Percentiles rank a stretch among this genome's conserved stretches.
Evolutionary conservation across 2,797 vertebrate genomes (phyloP).

Genomic region (Cyclopterus lumpus): DNA sequence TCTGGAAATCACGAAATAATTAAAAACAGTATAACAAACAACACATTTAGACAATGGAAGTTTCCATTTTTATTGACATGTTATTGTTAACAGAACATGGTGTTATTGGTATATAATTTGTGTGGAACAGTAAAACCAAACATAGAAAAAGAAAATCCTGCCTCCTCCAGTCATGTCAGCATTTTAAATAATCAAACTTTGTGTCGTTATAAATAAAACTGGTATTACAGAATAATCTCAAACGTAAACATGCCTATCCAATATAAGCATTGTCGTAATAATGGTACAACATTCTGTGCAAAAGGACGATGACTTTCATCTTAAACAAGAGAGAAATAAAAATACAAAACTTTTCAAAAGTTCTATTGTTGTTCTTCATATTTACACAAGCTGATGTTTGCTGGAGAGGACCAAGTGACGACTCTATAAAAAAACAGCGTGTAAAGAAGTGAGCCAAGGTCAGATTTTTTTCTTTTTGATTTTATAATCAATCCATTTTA

Average conservation of each 20-base stretch:
- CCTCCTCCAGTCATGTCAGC: conserved; percentile 47
- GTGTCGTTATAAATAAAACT: conserved; percentile 48
- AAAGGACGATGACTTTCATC: conserved; percentile 55
- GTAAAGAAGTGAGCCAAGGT: conserved; percentile 54
- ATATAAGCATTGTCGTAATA: conserved; percentile 65
- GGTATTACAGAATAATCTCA: conserved; percentile 55
- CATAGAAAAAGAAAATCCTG: conserved; percentile 49
- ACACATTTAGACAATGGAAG: conserved; percentile 31
- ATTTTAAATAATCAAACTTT: conserved; percentile 53
- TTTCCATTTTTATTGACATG: conserved; percentile 83
- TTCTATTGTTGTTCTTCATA: conserved; percentile 60
- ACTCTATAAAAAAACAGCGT: conserved; percentile 61
- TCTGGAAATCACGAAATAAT: background rate
- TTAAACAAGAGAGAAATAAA: conserved; percentile 71
- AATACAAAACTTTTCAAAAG: conserved; percentile 70
- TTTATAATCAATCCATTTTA: conserved; percentile 77
- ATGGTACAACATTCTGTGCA: conserved; percentile 66
- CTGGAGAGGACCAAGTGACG: conserved; percentile 46
- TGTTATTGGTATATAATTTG: conserved; percentile 77
- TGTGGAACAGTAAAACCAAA: conserved; percentile 74
- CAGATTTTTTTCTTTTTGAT: conserved; percentile 64
- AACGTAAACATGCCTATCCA: conserved; percentile 67
- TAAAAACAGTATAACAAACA: conserved; percentile 7
- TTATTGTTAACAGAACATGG: conserved; percentile 81
- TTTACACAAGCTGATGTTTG: conserved; percentile 73